phyloP scores from a whole-genome alignment of 1,140 invertebrate genomes.

The Drosophila littoralis region DNA sequence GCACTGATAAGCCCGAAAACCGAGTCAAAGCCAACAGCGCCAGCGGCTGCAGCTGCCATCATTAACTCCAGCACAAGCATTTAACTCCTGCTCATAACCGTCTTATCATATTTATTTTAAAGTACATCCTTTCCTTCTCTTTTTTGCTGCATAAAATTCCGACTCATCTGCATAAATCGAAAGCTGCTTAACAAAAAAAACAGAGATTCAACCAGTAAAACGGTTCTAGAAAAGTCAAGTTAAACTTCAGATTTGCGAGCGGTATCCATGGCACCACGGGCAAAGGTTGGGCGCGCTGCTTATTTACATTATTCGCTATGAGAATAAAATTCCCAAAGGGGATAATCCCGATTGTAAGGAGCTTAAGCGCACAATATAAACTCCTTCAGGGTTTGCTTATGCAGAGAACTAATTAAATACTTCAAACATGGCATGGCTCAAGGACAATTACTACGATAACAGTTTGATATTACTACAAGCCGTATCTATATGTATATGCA shows the following conservation, averaged over 20 bases:
- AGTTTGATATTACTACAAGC: neutral
- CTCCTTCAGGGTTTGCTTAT: neutral
- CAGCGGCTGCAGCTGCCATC: constrained; percentile 25
- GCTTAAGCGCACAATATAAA: neutral
- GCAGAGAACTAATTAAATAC: neutral
- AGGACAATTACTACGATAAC: neutral
- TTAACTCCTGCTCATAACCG: constrained; percentile 68
- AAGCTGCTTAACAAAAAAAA: constrained; percentile 54
- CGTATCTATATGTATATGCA: neutral
- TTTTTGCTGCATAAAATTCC: constrained; percentile 25
- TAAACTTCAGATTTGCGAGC: constrained; percentile 9
- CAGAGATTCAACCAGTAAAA: neutral
- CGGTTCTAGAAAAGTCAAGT: neutral
- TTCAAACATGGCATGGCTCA: neutral
- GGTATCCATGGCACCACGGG: neutral
- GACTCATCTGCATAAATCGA: constrained; percentile 72
- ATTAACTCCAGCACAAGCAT: constrained; percentile 50
- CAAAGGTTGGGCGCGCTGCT: neutral
- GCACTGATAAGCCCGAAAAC: constrained; percentile 64
- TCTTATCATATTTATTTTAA: constrained; percentile 69
- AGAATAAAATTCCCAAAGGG: neutral
- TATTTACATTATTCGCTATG: neutral
- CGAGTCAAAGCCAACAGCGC: neutral
- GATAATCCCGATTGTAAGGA: neutral
- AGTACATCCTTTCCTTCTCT: neutral